Base-by-base conservation (phyloP, 2,797 vertebrate genomes). In the Semaprochilodus insignis region DNA sequence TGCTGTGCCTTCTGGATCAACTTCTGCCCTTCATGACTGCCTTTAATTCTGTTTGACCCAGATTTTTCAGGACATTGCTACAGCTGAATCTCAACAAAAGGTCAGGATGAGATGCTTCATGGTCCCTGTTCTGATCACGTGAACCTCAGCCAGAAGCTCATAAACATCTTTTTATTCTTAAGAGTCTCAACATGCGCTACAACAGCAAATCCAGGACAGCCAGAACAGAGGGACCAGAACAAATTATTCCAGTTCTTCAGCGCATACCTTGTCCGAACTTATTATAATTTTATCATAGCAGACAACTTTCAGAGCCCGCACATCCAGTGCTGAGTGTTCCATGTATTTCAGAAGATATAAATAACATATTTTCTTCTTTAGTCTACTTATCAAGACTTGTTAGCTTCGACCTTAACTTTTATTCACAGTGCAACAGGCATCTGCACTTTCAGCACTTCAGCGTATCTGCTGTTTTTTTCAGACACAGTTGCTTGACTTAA, bases 81-180 rank as follows among this genome's bases (percentile, higher is more conserved):
- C 48, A 81, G 79, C 73, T 87, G 88, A 65, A 74, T 88, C 80
- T 74, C 34, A 82, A 84, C 70, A 77, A 76, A 75, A 83, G 60
- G 76, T 85, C 81, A 87, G 21, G 87, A 44, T 72, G 77, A 85
- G 83, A 77, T 81, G 81, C 84, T 81, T 88, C 82, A 74, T 16
- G 19, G 21, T 70, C n/a, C 21, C 44, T 51, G 27, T 13, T 74
- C 21, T 59, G 52, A 3, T 31, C 71, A 31, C 21, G 31, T 19
- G 21, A 8, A 17, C 55, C 3, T 27, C n/a, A 74, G 73, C 21
- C 73, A 74, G 73, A 19, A 51, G 72, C 16, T 19, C 21, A 57
- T 55, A 55, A 55, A 19, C 19, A 21, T 55, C 27, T 0, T 57
- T 74, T 54, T 54, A 72, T 52, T 72, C 70, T 71, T 25, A 27